Evolutionary conservation across 2,797 vertebrate genomes (phyloP).

Genomic region (Nasua narica): DNA sequence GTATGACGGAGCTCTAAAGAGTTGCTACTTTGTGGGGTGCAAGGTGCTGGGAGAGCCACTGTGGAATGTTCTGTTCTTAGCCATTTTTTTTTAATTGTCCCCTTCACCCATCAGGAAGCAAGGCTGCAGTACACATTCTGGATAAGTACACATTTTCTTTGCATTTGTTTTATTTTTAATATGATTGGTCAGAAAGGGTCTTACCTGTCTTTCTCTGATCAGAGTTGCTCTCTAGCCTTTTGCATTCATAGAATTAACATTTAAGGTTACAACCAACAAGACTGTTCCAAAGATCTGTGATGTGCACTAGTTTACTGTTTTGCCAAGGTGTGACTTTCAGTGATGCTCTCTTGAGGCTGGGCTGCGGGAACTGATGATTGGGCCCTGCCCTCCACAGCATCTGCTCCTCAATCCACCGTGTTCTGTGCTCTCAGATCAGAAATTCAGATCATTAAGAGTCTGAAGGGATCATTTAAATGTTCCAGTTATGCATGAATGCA

Average conservation of each 20-base stretch:
- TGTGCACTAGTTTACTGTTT: background rate
- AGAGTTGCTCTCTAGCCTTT: background rate
- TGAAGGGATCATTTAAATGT: background rate
- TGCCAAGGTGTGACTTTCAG: background rate
- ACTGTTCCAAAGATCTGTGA: background rate
- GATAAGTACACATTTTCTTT: background rate
- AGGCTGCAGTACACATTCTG: background rate
- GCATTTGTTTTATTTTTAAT: background rate
- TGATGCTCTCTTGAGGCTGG: background rate
- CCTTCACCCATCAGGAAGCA: background rate
- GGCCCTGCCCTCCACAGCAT: background rate
- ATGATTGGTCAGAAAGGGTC: background rate
- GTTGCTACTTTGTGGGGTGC: background rate
- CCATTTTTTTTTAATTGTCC: background rate
- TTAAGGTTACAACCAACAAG: slow-evolving; percentile 4
- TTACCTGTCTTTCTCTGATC: background rate
- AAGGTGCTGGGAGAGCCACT: background rate
- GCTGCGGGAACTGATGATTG: background rate
- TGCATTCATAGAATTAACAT: slow-evolving; percentile 26
- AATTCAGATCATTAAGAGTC: background rate
- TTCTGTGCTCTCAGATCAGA: background rate
- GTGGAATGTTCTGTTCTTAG: background rate
- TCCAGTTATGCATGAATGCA: background rate
- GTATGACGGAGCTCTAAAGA: background rate
- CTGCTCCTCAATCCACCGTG: background rate